A percentile compares a stretch with the other conserved stretches of the same genome.
Conservation (phyloP, 2,888 invertebrate species). For the Dendrolimus pini region DNA sequence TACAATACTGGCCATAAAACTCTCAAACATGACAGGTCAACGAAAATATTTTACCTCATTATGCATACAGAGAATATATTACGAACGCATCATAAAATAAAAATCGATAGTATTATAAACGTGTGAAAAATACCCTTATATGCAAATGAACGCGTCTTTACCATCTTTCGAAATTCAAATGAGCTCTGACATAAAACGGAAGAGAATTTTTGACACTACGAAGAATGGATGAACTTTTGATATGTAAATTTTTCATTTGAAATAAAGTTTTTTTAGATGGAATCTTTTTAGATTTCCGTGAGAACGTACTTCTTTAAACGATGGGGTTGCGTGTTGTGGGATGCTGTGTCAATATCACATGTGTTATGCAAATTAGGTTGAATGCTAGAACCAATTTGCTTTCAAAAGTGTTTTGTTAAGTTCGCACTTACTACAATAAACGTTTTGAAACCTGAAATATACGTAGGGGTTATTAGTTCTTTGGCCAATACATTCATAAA, state of each 20-base stretch:
- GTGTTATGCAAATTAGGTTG: slow-evolving; percentile 56
- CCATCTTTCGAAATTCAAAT: slow-evolving; percentile 64
- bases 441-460: neutral
- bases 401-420: slow-evolving; percentile 7
- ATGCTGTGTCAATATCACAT: slow-evolving; percentile 70
- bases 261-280: slow-evolving; percentile 14
- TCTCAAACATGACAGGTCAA: slow-evolving; percentile 58
- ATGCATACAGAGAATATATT: slow-evolving; percentile 44
- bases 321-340: slow-evolving; percentile 61
- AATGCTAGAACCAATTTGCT: slow-evolving; percentile 14
- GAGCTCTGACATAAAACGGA: slow-evolving; percentile 54
- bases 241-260: slow-evolving; percentile 10
- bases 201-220: slow-evolving; percentile 73
- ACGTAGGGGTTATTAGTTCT: no score
- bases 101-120: slow-evolving; percentile 38
- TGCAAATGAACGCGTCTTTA: slow-evolving; percentile 13
- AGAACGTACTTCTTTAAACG: slow-evolving; percentile 51
- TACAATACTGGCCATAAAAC: slow-evolving; percentile 30
- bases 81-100: slow-evolving; percentile 31
- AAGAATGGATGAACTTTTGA: slow-evolving; percentile 64
- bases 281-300: slow-evolving; percentile 24
- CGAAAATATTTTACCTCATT: slow-evolving; percentile 74
- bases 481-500: no score
- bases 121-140: slow-evolving; percentile 22
- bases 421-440: neutral